Evolutionary conservation across 2,888 invertebrate genomes (phyloP), one percentile per base, ranked within the genome.

Genomic region (Raillietiella orientalis): DNA sequence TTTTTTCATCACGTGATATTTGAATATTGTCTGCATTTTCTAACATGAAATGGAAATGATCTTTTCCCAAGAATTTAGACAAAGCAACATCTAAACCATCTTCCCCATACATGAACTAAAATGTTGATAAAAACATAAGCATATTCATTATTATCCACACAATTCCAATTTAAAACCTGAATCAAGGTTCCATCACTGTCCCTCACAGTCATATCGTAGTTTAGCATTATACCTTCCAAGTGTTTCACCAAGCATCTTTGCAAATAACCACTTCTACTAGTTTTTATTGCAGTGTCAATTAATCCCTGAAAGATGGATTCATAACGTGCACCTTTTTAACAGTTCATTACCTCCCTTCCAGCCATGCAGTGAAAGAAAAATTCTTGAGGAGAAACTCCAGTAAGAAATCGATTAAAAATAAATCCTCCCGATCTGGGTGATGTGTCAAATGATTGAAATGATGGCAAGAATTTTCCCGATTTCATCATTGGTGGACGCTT

Each of bases 281-380:
- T 99, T 54, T 99, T 99, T 0, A 96, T 93, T 33, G 96, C 96
- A 3, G 96, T 99, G 61, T 99, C 96, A 38, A 99, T 79, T 28
- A 99, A 59, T 55, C 96, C 79, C 64, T 66, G 38, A 29, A 41
- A 32, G 19, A 20, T 20, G 19, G 26, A 20, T 12, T 11, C 8
- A 20, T 23, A 4, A 25, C 8, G 21, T 9, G 16, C n/a, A n/a
- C n/a, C n/a, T n/a, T n/a, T n/a, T n/a, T n/a, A n/a, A n/a, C n/a
- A 23, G 9, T 6, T 13, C 33, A 42, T 39, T 43, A 64, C 77
- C 59, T 96, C 96, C 47, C 96, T 62, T 28, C 96, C 96, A 28
- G 96, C 96, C 93, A 99, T 99, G 42, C 93, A 93, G 56, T 99
- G 93, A 50, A 90, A 93, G 52, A 87, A 96, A 45, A 87, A 87